Conservation (phyloP, 1,140 invertebrate species). For the Antheraea pernyi region DNA sequence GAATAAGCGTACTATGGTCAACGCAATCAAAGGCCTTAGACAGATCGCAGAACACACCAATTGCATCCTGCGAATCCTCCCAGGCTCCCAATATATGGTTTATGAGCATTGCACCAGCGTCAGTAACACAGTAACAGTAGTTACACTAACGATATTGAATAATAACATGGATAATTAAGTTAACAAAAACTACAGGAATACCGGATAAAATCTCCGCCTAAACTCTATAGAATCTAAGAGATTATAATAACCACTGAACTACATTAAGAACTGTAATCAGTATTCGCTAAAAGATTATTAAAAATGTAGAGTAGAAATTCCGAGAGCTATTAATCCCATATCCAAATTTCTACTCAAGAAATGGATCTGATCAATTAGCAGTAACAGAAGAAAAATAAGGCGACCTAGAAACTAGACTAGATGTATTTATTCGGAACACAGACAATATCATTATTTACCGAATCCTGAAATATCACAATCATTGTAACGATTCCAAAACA, state of each 20-base stretch:
- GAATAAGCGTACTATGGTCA: no score
- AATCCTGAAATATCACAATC: conserved; percentile 6
- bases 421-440: not conserved
- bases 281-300: not conserved
- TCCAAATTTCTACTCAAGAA: not conserved
- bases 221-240: no score
- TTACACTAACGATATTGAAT: not conserved
- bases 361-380: not conserved
- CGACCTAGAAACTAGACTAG: not conserved
- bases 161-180: not conserved
- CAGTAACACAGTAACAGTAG: no score
- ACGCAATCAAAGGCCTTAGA: no score
- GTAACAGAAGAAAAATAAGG: not conserved
- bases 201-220: no score
- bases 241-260: no score
- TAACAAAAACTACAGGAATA: no score
- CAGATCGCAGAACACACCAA: no score
- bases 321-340: not conserved
- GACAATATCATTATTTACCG: not conserved
- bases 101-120: no score
- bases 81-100: no score
- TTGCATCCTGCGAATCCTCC: no score
- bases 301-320: not conserved
- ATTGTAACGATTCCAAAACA: conserved; percentile 24
- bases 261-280: no score